Evolutionary conservation across 2,797 vertebrate species (phyloP).

Genomic region (Erethizon dorsatum): DNA sequence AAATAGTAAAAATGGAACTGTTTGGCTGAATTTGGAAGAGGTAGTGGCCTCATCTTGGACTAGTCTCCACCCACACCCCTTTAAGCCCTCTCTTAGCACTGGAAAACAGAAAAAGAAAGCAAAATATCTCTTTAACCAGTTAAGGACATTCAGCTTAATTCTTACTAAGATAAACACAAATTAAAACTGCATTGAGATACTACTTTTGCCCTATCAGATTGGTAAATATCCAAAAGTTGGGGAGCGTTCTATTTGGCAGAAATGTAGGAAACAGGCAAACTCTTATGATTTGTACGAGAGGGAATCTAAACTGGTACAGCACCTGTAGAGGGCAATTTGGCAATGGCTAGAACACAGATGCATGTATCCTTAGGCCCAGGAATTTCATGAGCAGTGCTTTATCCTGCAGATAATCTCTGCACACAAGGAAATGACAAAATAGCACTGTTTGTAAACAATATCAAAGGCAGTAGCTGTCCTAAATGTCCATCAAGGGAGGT

Average conservation of each 20-base stretch:
- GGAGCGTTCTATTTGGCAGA: not conserved
- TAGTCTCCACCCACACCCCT: no score
- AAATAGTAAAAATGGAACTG: not conserved
- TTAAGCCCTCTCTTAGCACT: not conserved
- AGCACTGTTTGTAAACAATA: not conserved
- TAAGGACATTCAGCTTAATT: not conserved
- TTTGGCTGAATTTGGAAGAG: not conserved
- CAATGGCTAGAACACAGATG: no score
- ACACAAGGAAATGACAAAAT: not conserved
- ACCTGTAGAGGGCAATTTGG: not conserved
- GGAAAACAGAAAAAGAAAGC: not conserved
- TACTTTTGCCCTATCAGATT: not conserved
- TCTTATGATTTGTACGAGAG: not conserved
- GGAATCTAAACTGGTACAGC: not conserved
- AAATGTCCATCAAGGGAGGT: not conserved
- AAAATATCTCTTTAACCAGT: not conserved
- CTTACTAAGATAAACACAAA: slow-evolving; percentile 20
- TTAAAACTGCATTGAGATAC: not conserved
- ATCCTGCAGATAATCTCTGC: not conserved
- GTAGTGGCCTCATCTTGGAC: not conserved
- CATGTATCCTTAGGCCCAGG: not conserved
- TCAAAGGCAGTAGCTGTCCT: not conserved
- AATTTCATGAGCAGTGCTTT: not conserved
- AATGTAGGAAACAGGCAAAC: not conserved
- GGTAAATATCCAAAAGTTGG: not conserved